phyloP scores from a whole-genome alignment of 2,888 invertebrate genomes.

The Spicauda simplicius region DNA sequence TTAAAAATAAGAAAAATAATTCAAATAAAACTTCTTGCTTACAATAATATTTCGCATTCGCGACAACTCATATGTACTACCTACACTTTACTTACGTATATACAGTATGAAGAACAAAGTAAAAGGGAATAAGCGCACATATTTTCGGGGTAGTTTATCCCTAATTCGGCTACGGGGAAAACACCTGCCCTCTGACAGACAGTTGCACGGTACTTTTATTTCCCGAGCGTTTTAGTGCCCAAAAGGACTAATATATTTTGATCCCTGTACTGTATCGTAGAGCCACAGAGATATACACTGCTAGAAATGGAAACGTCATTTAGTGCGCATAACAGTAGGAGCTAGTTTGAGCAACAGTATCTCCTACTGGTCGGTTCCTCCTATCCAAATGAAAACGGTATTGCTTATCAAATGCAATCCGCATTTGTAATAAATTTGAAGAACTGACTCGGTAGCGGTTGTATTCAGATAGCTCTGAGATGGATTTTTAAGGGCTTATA shows the following conservation, averaged over 20 bases:
- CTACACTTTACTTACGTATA: neutral
- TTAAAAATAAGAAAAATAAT: too few species aligned
- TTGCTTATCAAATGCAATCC: too few species aligned
- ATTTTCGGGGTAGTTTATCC: slow-evolving; percentile 47
- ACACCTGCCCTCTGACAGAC: slow-evolving; percentile 69
- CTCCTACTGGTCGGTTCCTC: too few species aligned
- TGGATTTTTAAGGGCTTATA: too few species aligned
- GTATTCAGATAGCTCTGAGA: too few species aligned
- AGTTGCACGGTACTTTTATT: slow-evolving; percentile 72
- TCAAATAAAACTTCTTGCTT: too few species aligned
- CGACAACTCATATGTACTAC: neutral
- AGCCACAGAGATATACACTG: neutral
- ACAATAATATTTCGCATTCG: too few species aligned
- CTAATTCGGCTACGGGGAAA: slow-evolving; percentile 57
- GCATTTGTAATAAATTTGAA: too few species aligned
- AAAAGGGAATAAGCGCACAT: slow-evolving; percentile 9
- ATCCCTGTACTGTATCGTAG: slow-evolving; percentile 51
- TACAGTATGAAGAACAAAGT: slow-evolving; percentile 4
- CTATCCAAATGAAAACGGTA: too few species aligned
- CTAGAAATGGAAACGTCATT: neutral
- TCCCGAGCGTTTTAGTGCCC: slow-evolving; percentile 70
- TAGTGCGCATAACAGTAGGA: too few species aligned
- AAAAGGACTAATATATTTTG: slow-evolving; percentile 65
- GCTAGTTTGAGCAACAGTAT: too few species aligned
- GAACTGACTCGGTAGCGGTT: too few species aligned